These are phyloP conservation scores for Corydoras maculifer DNA, from an alignment of 2,113 vertebrate genomes.

Conservation along the genomic window DNA sequence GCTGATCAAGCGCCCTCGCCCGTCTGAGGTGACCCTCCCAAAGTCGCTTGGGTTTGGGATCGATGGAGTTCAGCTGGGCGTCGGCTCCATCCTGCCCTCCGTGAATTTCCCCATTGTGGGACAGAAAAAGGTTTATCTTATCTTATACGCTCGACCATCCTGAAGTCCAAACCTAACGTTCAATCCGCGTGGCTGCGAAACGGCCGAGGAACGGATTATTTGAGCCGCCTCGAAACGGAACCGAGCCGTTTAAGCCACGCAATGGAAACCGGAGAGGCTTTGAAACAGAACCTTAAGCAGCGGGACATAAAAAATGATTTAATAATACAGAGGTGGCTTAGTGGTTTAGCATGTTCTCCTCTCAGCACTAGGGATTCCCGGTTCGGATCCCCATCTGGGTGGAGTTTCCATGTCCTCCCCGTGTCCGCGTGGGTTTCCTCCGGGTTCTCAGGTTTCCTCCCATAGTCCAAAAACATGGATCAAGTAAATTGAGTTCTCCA, in stretches of 20 bases:
- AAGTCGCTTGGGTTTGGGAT: slow-evolving; percentile 51
- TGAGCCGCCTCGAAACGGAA: slow-evolving; percentile 1
- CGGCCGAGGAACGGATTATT: neutral
- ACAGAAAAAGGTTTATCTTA: too few relatives aligned
- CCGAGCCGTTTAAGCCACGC: slow-evolving; percentile 1
- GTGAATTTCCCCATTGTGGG: too few relatives aligned
- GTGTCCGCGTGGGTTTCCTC: too few relatives aligned
- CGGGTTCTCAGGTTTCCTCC: too few relatives aligned
- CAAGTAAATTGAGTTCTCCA: too few relatives aligned
- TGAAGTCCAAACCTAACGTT: slow-evolving; percentile 7
- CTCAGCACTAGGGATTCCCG: too few relatives aligned
- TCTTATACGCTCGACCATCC: slow-evolving; percentile 31
- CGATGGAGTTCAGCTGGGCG: slow-evolving; percentile 50
- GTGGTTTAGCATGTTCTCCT: too few relatives aligned
- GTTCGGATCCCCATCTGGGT: too few relatives aligned
- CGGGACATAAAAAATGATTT: neutral
- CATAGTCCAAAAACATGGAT: too few relatives aligned
- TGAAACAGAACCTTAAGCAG: neutral
- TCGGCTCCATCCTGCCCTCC: slow-evolving; percentile 20
- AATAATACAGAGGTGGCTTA: too few relatives aligned
- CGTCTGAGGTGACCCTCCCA: slow-evolving; percentile 46
- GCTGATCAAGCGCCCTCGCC: slow-evolving; percentile 56
- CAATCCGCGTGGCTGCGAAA: neutral
- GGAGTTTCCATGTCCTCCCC: too few relatives aligned
- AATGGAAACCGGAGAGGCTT: neutral